A percentile compares a stretch with the other conserved stretches of the same genome.
phyloP scores from a whole-genome alignment of 2,888 invertebrate species.

The Trachelus tabidus region DNA sequence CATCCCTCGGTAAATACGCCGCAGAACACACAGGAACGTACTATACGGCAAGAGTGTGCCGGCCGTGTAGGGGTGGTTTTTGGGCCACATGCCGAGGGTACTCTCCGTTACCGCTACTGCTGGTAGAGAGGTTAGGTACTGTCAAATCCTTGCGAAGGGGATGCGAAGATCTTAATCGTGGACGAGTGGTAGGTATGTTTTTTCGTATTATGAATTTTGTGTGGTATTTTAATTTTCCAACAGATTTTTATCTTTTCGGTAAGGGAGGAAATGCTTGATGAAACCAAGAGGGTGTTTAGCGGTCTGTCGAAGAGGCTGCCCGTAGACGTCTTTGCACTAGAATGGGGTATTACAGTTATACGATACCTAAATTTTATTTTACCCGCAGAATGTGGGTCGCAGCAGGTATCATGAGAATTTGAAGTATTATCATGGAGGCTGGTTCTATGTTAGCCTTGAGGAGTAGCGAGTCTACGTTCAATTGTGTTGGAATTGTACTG shows the following conservation, averaged over 20 bases:
- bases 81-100: constrained; percentile 18
- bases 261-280: neutral
- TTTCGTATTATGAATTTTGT: neutral
- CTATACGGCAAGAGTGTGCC: neutral
- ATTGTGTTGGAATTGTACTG: neutral
- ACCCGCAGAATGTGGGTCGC: constrained; percentile 31
- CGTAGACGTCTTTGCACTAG: neutral
- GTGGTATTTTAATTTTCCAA: neutral
- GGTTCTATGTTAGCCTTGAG: neutral
- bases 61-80: constrained; percentile 6
- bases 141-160: neutral
- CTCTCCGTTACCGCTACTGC: neutral
- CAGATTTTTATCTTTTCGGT: neutral
- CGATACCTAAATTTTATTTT: neutral
- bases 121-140: neutral
- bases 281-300: neutral
- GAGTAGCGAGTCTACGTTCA: neutral
- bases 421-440: neutral
- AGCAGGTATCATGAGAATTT: constrained; percentile 16
- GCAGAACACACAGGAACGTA: constrained; percentile 5
- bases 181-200: neutral
- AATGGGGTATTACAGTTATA: neutral
- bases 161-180: constrained; percentile 6
- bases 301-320: neutral
- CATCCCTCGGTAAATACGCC: constrained; percentile 53